Conservation (phyloP, 2,797 vertebrate species). For the Trachops cirrhosus region DNA sequence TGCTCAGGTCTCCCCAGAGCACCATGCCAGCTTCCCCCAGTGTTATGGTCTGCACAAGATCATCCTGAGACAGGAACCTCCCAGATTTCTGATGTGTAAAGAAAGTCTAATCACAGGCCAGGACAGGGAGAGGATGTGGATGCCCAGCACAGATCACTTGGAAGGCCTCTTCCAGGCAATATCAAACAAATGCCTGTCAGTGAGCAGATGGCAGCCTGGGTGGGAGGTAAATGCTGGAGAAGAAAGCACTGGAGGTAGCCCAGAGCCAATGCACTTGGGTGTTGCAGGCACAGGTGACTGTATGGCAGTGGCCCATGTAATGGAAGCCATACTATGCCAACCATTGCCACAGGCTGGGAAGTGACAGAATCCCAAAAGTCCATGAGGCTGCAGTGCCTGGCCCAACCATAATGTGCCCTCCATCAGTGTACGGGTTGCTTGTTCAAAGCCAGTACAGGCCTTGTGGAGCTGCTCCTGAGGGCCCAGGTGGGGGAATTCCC, state of each 20-base stretch:
- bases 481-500: conserved; percentile 72
- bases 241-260: conserved; percentile 87
- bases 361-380: conserved; percentile 92
- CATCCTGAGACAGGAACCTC: conserved; percentile 86
- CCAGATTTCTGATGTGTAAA: conserved; percentile 84
- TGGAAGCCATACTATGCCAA: conserved; percentile 75
- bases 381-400: conserved; percentile 76
- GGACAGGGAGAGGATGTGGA: conserved; percentile 80
- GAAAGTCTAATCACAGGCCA: conserved; percentile 85
- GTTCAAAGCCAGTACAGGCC: conserved; percentile 85
- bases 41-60: conserved; percentile 90
- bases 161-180: conserved; percentile 88
- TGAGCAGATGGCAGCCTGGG: conserved; percentile 67
- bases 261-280: conserved; percentile 89
- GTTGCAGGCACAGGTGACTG: conserved; percentile 77
- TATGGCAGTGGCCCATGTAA: conserved; percentile 88
- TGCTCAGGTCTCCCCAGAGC: conserved; percentile 88
- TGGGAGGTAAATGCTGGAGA: conserved; percentile 91
- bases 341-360: conserved; percentile 89
- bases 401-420: conserved; percentile 83
- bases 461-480: conserved; percentile 35
- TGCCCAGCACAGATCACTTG: conserved; percentile 81
- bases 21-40: conserved; percentile 89
- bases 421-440: conserved; percentile 85
- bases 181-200: conserved; percentile 83